Evolutionary conservation across 2,888 invertebrate genomes (phyloP), one percentile per base, ranked within the genome.

Genomic region (Acanthosepion lycidas): DNA sequence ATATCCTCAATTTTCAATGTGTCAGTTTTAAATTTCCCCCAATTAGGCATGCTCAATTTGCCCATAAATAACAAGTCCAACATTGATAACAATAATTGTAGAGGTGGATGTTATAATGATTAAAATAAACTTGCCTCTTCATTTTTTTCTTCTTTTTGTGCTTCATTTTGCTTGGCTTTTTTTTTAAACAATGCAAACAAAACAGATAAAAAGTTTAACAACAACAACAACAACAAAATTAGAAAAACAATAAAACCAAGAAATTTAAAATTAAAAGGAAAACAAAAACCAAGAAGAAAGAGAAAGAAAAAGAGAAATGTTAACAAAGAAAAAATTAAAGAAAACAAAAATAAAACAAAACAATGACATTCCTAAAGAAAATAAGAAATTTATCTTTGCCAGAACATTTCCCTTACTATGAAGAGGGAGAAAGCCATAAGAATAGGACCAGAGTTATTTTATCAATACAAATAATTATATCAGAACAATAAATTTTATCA

Each of bases 41-140:
- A 78, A 78, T 78, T 78, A 78, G 78, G 78, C 78, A 78, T 78
- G 78, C 78, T 78, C 78, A 78, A 78, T 78, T 78, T 78, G 78
- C 78, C 78, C 78, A 78, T 78, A 78, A 78, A 33, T 78, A 78
- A 78, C 78, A 78, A 78, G 78, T 78, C 78, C 78, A 78, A 78
- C 78, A 78, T 78, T 78, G 78, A 78, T 78, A 78, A 78, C 78
- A 78, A 78, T n/a, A 78, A 78, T 33, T 78, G 78, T 78, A 78
- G n/a, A 78, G 78, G 78, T 78, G 78, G n/a, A 78, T 78, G 78
- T 78, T 33, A 78, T 78, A 78, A 78, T 78, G 78, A 78, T 78
- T 78, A 78, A 78, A 78, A 78, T 33, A 78, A 78, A 78, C 78
- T 78, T 78, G 78, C 78, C 78, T 78, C 78, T 78, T 78, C 78